Base-by-base conservation (phyloP, 1,140 invertebrate species). In the Calephelis virginiensis region DNA sequence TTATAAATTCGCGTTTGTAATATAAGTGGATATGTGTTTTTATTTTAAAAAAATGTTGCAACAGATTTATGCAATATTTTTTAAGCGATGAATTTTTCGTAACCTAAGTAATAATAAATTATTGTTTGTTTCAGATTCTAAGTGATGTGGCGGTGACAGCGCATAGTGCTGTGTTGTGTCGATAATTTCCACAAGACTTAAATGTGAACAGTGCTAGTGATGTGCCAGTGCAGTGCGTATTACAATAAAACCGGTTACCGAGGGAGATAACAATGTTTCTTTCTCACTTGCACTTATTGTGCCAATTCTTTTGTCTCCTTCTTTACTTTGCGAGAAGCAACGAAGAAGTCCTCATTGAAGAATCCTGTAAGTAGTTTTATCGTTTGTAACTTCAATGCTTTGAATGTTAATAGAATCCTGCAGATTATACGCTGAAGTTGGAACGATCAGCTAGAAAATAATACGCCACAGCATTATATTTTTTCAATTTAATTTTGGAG, bases 181-280 rank as follows among this genome's bases (percentile, higher is more conserved):
- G 50, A 56, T 56, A 43, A 43, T 43, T 43, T 56, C 17, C 17
- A 11, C 10, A 9, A 28, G 17, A 56, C 50, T 28, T 37, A 5
- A 43, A 9, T 11, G 28, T 59, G 28, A n/a, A 38, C 37, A 59
- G 53, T 59, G 53, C 53, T 59, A 59, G 56, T 59, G 56, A 59
- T 59, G 56, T 59, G 56, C 56, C 28, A 59, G 56, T 59, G 12
- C 37, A 59, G 56, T 59, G 37, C 56, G 56, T 59, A 37, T 59
- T 59, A 8, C 37, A 28, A 37, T 59, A 59, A 59, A 59, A 59
- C 28, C 56, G 12, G 37, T 38, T 37, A 37, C 28, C 56, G 56
- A 59, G 56, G 56, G 56, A 59, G 56, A 59, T 59, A 59, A 59
- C 56, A 59, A 59, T 59, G 56, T 38, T 59, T 59, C 56, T 59